Conservation (phyloP, 2,888 invertebrate genomes). For the Cerceris rybyensis region DNA sequence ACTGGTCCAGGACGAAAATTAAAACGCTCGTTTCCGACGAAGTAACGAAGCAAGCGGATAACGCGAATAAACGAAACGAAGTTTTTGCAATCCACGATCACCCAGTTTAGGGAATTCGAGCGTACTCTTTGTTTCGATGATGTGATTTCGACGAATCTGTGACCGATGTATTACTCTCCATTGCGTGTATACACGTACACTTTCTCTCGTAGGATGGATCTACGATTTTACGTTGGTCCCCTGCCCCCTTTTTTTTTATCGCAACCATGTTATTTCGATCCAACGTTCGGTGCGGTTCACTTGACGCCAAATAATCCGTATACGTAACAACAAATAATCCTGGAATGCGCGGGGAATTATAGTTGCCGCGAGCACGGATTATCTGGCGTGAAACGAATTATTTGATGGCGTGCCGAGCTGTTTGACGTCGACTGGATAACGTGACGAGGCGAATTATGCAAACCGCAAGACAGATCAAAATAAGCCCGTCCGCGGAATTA, state of each 20-base stretch:
- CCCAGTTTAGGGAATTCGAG: conserved; percentile 22
- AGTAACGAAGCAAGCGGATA: conserved; percentile 43
- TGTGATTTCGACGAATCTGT: conserved; percentile 39
- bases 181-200: too few species aligned
- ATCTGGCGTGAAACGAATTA: conserved; percentile 56
- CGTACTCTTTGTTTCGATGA: conserved; percentile 20
- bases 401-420: conserved; percentile 51
- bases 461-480: conserved; percentile 34
- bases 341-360: conserved; percentile 53
- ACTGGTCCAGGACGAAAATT: too few species aligned
- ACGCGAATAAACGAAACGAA: conserved; percentile 45
- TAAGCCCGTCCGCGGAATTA: conserved; percentile 16
- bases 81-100: conserved; percentile 35
- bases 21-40: neutral
- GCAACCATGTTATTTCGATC: neutral
- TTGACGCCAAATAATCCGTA: conserved; percentile 51
- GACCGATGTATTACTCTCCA: conserved; percentile 16
- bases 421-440: conserved; percentile 53
- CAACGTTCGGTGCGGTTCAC: conserved; percentile 24
- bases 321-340: conserved; percentile 53
- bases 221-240: neutral
- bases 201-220: neutral
- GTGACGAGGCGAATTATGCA: conserved; percentile 42
- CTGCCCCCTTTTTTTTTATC: neutral
- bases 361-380: conserved; percentile 50